Percentiles rank a stretch among this genome's conserved stretches.
Evolutionary conservation across 2,113 vertebrate species (phyloP).

Genomic region (Elaphurus davidianus): DNA sequence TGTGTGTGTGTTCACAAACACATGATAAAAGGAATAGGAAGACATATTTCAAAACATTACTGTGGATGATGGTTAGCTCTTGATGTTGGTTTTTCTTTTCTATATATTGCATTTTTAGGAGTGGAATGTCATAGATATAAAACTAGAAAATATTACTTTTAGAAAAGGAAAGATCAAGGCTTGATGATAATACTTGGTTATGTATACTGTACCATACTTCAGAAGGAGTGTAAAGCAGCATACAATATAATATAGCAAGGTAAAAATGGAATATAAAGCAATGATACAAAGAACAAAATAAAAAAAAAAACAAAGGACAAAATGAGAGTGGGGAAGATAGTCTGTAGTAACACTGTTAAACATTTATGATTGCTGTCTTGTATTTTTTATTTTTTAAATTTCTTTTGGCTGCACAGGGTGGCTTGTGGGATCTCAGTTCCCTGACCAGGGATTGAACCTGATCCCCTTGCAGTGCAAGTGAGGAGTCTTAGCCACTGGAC

Average conservation of each 20-base stretch:
- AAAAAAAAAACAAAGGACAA: not conserved
- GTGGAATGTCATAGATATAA: not conserved
- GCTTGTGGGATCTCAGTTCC: not conserved
- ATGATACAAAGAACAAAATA: not conserved
- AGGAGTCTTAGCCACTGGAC: not conserved
- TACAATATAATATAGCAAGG: not conserved
- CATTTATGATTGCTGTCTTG: not conserved
- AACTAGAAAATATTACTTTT: constrained; percentile 12
- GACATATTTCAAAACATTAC: not conserved
- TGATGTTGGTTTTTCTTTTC: not conserved
- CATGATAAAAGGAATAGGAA: not conserved
- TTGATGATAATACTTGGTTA: not conserved
- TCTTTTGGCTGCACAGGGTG: not conserved
- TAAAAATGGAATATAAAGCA: not conserved
- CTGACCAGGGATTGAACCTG: not conserved
- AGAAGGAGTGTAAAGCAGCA: not conserved
- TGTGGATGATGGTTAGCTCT: not conserved
- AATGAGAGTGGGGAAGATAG: not conserved
- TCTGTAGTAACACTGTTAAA: not conserved
- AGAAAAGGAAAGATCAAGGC: not conserved
- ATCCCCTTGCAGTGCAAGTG: not conserved
- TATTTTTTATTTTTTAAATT: not conserved
- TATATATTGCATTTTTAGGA: not conserved
- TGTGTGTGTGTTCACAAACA: not conserved
- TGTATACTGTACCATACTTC: not conserved